Evolutionary conservation across 30 jellyfish, hydroid and myxozoan species (phyloP), one percentile per base, ranked within the genome.

Genomic region (Turritopsis dohrnii): DNA sequence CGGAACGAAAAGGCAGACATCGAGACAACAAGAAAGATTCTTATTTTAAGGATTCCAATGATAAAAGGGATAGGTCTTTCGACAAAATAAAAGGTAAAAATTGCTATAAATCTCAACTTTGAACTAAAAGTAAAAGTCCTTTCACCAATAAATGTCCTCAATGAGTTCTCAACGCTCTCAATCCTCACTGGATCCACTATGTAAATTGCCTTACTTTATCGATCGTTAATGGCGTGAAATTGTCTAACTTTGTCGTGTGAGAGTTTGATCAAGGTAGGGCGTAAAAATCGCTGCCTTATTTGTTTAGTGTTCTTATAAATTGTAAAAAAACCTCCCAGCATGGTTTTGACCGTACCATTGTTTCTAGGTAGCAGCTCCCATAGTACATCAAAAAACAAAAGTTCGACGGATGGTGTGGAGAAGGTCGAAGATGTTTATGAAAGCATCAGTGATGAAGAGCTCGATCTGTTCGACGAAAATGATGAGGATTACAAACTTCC

Each of bases 391-490:
- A 41, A 41, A 41, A 41, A 41, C 60, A 77, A 77, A 29, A 30
- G 72, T 60, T 5, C 27, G 26, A 24, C 72, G 5, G 85, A 84
- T 13, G 79, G 76, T 27, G 89, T 75, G 41, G 83, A 60, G 7
- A 87, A 87, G 24, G 25, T 72, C 21, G 97, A 91, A 8, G 97
- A 93, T 71, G 98, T 88, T 29, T 93, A 93, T 71, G 98, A 92
- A 65, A 88, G 83, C 85, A 92, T 92, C 75, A 88, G 96, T 79
- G 98, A 92, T 74, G 98, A 92, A 23, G 98, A 92, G 29, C 83
- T 92, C 21, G 98, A 88, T 60, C 82, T 92, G 81, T 92, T 88
- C 26, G 98, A 92, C 8, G 96, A 82, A 41, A 80, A 80, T 52
- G 89, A 88, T 27, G 98, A 92, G 29, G 91, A 77, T 29, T 54